A percentile compares a stretch with the other conserved stretches of the same genome.
These are phyloP conservation scores for Rachycentron canadum DNA, from an alignment of 2,797 vertebrate genomes.

Conservation along the genomic window DNA sequence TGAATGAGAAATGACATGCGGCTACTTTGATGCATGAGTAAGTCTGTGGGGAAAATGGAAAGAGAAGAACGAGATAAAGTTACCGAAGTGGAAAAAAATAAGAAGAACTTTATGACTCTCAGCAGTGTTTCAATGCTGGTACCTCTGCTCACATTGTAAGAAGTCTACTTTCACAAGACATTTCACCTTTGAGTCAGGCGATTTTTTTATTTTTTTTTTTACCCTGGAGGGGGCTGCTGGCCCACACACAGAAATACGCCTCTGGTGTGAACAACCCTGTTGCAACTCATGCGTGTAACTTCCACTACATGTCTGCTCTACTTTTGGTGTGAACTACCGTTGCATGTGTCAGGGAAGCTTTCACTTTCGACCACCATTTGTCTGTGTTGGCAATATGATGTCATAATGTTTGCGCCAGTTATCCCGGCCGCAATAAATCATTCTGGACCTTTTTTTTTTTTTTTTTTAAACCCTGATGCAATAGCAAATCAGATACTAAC, in stretches of 20 bases:
- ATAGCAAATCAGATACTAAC: conserved; percentile 17
- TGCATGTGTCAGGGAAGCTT: conserved; percentile 37
- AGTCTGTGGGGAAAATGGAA: conserved; percentile 21
- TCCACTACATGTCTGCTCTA: conserved; percentile 41
- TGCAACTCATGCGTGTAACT: conserved; percentile 59
- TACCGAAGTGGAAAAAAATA: conserved; percentile 39
- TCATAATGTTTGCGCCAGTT: conserved; percentile 41
- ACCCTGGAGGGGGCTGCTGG: conserved; percentile 21
- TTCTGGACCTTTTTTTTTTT: neutral
- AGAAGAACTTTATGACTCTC: conserved; percentile 37
- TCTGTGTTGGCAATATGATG: conserved; percentile 37
- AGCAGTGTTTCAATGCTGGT: conserved; percentile 41
- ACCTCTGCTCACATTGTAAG: conserved; percentile 33
- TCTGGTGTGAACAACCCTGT: conserved; percentile 46
- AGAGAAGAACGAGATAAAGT: conserved; percentile 11
- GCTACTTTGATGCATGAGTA: conserved; percentile 23
- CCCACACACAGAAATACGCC: conserved; percentile 32
- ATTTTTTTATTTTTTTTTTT: neutral
- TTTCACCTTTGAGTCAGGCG: conserved; percentile 46
- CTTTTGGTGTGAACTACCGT: conserved; percentile 44
- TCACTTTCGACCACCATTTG: conserved; percentile 41
- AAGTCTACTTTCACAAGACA: conserved; percentile 36
- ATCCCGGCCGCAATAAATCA: conserved; percentile 25
- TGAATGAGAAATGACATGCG: conserved; percentile 35
- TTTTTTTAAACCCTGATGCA: neutral